Percentiles rank a stretch among this genome's conserved stretches.
Conservation (phyloP, 2,888 invertebrate species). For the Anthophora plumipes region DNA sequence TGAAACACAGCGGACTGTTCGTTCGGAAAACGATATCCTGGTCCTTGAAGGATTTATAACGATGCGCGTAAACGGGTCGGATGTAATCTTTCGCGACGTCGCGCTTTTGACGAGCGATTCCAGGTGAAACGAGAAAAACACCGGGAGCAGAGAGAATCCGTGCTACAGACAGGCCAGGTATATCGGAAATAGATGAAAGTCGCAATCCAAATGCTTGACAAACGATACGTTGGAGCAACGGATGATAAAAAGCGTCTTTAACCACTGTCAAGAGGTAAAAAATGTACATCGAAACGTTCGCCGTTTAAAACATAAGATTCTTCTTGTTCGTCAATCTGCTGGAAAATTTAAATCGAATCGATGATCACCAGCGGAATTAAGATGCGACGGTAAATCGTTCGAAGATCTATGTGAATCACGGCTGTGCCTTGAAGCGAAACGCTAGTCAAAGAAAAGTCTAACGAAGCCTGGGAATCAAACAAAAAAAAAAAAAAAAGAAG, state of each 20-base stretch:
- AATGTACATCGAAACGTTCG: too few species aligned
- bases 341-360: background rate
- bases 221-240: conserved; percentile 9
- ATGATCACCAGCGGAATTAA: background rate
- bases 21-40: conserved; percentile 6
- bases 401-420: background rate
- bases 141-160: background rate
- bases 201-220: conserved; percentile 27
- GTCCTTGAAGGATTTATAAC: conserved; percentile 32
- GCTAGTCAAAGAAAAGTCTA: background rate
- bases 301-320: background rate
- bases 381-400: background rate
- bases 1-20: conserved; percentile 9
- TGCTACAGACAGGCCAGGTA: background rate
- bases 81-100: background rate
- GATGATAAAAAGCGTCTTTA: background rate
- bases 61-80: conserved; percentile 14
- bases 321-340: background rate
- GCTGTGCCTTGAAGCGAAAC: background rate
- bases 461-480: background rate
- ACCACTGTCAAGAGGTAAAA: too few species aligned
- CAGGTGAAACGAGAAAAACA: background rate
- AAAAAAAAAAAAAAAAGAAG: background rate
- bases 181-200: conserved; percentile 11
- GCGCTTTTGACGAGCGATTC: conserved; percentile 5